Conservation (phyloP, 2,888 invertebrate genomes). For the Brachypalpus laphriformis region DNA sequence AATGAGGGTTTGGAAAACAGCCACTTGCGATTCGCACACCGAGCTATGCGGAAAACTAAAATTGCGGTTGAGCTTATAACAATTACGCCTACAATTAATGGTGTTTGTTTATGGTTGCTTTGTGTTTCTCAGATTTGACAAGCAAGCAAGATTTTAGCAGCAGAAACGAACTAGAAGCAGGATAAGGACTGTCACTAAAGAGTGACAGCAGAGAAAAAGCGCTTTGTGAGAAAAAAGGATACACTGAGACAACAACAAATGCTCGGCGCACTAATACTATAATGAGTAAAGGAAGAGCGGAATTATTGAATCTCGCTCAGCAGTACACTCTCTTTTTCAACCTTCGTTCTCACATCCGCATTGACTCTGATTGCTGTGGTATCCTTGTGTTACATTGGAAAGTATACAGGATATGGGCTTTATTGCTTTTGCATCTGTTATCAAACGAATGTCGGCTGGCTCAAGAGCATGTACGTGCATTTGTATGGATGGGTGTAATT, state of each 20-base stretch:
- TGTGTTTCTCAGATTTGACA: conserved; percentile 42
- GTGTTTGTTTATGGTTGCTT: conserved; percentile 23
- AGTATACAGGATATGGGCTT: conserved; percentile 36
- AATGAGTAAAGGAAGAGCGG: conserved; percentile 38
- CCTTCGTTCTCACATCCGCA: conserved; percentile 8
- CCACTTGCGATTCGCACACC: neutral
- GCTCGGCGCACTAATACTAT: conserved; percentile 43
- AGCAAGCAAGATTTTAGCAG: conserved; percentile 65
- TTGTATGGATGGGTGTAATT: conserved; percentile 51
- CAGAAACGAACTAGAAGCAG: conserved; percentile 67
- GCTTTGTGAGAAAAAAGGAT: conserved; percentile 29
- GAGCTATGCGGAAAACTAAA: conserved; percentile 1
- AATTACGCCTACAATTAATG: conserved; percentile 19
- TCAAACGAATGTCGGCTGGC: conserved; percentile 14
- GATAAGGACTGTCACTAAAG: conserved; percentile 64
- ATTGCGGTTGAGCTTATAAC: neutral
- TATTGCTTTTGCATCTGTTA: conserved; percentile 41
- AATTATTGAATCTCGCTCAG: conserved; percentile 40
- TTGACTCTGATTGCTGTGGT: neutral
- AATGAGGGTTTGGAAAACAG: neutral
- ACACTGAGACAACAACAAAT: conserved; percentile 51
- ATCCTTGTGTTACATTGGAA: neutral
- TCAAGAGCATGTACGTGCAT: neutral
- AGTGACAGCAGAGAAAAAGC: conserved; percentile 68
- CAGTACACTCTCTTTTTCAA: conserved; percentile 22